phyloP scores from a whole-genome alignment of 2,113 vertebrate species.

The Podarcis cretensis region DNA sequence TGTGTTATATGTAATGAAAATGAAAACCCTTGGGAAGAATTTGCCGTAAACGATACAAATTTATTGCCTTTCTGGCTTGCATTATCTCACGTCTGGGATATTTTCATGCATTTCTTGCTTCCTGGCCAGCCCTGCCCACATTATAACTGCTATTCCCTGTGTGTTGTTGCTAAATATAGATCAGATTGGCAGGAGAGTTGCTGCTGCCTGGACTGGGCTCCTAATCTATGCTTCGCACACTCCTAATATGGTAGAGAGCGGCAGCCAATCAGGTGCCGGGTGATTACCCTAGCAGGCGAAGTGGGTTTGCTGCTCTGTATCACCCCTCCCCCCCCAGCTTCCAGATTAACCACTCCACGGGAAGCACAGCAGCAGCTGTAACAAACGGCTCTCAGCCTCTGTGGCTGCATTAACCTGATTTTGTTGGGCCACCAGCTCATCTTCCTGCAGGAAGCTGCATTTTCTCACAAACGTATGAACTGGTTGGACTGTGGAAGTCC shows the following conservation, averaged over 20 bases:
- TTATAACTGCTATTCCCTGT: constrained; percentile 69
- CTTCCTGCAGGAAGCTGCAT: neutral
- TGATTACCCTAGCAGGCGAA: constrained; percentile 24
- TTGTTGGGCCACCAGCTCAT: constrained; percentile 38
- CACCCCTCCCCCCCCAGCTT: neutral
- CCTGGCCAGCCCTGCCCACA: constrained; percentile 66
- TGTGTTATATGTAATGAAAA: constrained; percentile 22
- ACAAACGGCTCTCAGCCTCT: neutral
- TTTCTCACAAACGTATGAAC: neutral
- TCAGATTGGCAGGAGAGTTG: constrained; percentile 64
- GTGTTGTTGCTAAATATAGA: constrained; percentile 76
- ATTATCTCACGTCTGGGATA: constrained; percentile 20
- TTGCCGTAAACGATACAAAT: neutral
- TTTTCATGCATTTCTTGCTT: constrained; percentile 43
- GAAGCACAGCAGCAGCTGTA: constrained; percentile 44
- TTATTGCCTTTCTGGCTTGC: constrained; percentile 7
- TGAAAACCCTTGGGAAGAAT: constrained; percentile 41
- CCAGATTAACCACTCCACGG: constrained; percentile 14
- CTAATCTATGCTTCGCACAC: constrained; percentile 58
- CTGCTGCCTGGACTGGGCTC: constrained; percentile 48
- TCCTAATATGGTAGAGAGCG: constrained; percentile 76
- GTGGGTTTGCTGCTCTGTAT: neutral
- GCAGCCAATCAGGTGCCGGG: constrained; percentile 16
- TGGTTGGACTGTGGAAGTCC: accelerated
- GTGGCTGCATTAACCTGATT: constrained; percentile 44